Base-by-base conservation (phyloP, 2,113 vertebrate genomes). In the Nothobranchius furzeri region DNA sequence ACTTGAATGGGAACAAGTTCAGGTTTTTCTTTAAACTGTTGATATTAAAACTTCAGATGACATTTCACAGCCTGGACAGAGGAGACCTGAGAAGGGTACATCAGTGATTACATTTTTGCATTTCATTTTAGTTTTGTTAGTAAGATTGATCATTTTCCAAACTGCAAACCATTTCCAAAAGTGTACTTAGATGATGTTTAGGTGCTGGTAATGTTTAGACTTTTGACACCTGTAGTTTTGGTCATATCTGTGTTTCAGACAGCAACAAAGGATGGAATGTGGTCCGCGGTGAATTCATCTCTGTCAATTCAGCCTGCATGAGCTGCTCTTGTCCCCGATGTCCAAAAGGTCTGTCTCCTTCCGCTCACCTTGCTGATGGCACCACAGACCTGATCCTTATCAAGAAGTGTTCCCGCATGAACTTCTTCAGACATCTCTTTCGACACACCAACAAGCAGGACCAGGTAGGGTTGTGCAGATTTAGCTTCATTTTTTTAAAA, bases 261-360 rank as follows among this genome's bases (percentile, higher is more conserved):
- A 11, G 46, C 50, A 36, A 52, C 49, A 48, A 61, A 2, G 90
- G 90, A 36, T 98, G 96, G 96, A 93, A 88, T 0, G 90, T 92
- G 17, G 79, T 96, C 74, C 91, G 89, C 35, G 96, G 96, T 12
- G 95, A 95, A 85, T 99, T 99, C 75, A 88, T 98, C 64, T 95
- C 96, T 71, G 95, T 98, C 80, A 99, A 98, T 11, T 93, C 92
- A 2, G 93, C 94, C 49, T 95, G 81, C 74, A 98, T 99, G 93
- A 95, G 94, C 89, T 99, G 97, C 30, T 96, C 96, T 0, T 98
- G 96, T 87, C 94, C 96, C n/a, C 94, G 96, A 42, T 95, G 95
- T 66, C 95, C 96, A 0, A 79, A 92, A 78, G 97, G 97, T 73
- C 92, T 99, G 64, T 97, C 97, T 4, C 97, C 97, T 0, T 92